These are phyloP conservation scores for Orbicella faveolata DNA, from an alignment of 64 coral and sea anemone species.

Conservation along the genomic window DNA sequence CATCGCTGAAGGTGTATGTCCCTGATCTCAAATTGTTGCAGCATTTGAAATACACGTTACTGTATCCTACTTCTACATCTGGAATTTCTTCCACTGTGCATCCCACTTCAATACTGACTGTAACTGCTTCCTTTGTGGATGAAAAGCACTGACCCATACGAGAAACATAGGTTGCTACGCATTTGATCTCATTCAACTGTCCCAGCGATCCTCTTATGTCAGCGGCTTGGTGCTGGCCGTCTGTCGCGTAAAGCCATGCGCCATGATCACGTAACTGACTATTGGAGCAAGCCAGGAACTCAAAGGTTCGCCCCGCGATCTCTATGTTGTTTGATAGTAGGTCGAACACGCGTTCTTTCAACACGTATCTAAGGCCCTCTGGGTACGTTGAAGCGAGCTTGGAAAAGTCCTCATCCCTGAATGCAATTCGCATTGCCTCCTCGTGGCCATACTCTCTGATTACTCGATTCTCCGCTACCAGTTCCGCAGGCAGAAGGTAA, in stretches of 20 bases:
- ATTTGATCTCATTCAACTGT: conserved; percentile 70
- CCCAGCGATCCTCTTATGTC: conserved; percentile 83
- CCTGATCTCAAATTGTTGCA: conserved; percentile 44
- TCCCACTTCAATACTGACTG: conserved; percentile 55
- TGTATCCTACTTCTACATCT: conserved; percentile 57
- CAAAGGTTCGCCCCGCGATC: conserved; percentile 55
- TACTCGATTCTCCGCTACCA: conserved; percentile 92
- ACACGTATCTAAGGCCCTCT: conserved; percentile 40
- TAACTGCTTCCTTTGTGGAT: conserved; percentile 78
- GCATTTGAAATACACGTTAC: conserved; percentile 52
- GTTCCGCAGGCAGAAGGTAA: conserved; percentile 66
- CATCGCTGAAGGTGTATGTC: conserved; percentile 87
- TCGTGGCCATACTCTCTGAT: conserved; percentile 73
- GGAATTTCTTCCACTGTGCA: conserved; percentile 31
- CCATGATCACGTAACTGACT: conserved; percentile 91
- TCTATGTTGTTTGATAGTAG: conserved; percentile 33
- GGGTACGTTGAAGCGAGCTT: conserved; percentile 52
- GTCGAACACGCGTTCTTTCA: conserved; percentile 60
- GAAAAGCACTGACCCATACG: conserved; percentile 97
- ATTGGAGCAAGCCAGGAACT: conserved; percentile 91
- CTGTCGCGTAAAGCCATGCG: conserved; percentile 74
- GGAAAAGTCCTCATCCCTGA: conserved; percentile 93
- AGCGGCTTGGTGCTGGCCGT: conserved; percentile 42
- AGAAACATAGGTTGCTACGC: conserved; percentile 88
- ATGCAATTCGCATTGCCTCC: conserved; percentile 74